Conservation (phyloP, 2,113 vertebrate genomes). For the Lycaon pictus region DNA sequence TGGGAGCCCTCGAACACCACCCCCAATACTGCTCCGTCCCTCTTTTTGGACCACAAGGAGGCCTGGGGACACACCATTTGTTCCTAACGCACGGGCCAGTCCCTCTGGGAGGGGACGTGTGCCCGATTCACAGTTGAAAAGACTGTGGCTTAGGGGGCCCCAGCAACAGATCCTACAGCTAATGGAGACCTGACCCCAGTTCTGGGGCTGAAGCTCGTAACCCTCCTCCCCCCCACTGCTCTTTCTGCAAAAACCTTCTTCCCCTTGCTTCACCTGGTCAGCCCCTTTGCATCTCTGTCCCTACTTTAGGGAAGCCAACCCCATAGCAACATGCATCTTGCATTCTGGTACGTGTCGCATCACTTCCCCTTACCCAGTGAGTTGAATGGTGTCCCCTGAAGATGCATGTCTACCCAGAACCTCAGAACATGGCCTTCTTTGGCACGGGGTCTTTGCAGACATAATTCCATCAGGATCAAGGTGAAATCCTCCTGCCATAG, state of each 20-base stretch:
- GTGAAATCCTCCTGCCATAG: background rate
- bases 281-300: background rate
- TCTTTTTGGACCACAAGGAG: rapidly evolving
- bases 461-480: background rate
- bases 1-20: too few relatives aligned
- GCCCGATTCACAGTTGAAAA: background rate
- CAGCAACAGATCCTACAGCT: background rate
- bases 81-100: rapidly evolving
- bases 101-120: background rate
- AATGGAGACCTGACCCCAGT: background rate
- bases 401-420: background rate
- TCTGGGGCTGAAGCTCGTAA: too few relatives aligned
- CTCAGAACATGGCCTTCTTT: background rate
- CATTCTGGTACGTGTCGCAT: rapidly evolving
- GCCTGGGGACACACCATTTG: rapidly evolving
- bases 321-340: rapidly evolving
- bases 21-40: rapidly evolving
- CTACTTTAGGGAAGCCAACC: background rate
- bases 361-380: rapidly evolving
- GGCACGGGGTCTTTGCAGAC: background rate
- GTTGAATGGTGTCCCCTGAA: background rate
- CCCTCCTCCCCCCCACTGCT: rapidly evolving
- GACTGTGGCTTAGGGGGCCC: background rate
- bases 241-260: background rate
- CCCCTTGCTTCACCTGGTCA: background rate